phyloP scores from a whole-genome alignment of 2,113 vertebrate species.

The Phrynocephalus versicolor region DNA sequence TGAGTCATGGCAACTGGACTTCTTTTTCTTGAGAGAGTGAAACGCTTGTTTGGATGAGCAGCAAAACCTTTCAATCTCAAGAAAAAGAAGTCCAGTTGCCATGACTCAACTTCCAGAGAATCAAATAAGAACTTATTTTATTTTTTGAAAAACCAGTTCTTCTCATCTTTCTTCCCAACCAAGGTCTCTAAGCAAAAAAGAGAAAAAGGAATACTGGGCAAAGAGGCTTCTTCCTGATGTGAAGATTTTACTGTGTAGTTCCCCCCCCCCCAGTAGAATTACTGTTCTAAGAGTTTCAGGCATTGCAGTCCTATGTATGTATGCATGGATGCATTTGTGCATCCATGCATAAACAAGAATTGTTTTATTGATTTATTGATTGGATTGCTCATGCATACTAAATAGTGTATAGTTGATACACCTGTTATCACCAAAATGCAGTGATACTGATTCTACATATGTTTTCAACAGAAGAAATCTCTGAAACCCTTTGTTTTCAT shows the following conservation, averaged over 20 bases:
- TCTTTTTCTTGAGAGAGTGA: no score
- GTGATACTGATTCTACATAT: background rate
- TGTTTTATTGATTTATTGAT: no score
- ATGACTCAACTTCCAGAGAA: no score
- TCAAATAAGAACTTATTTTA: background rate
- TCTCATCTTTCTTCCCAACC: background rate
- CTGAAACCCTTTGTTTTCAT: background rate
- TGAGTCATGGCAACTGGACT: no score
- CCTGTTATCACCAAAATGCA: background rate
- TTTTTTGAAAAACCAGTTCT: background rate
- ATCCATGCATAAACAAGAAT: no score
- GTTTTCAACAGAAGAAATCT: background rate
- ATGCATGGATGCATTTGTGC: no score
- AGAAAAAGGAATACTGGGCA: background rate
- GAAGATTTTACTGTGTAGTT: background rate
- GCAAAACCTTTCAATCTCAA: no score
- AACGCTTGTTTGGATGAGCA: no score
- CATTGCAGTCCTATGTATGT: background rate
- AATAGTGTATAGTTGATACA: background rate
- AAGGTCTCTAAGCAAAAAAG: background rate
- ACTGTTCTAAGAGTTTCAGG: background rate
- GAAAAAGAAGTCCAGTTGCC: no score
- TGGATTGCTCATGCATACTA: background rate
- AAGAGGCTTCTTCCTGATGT: no score
- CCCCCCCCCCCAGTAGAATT: background rate